These are phyloP conservation scores for Mythimna loreyi DNA, from an alignment of 2,888 invertebrate species.

Conservation along the genomic window DNA sequence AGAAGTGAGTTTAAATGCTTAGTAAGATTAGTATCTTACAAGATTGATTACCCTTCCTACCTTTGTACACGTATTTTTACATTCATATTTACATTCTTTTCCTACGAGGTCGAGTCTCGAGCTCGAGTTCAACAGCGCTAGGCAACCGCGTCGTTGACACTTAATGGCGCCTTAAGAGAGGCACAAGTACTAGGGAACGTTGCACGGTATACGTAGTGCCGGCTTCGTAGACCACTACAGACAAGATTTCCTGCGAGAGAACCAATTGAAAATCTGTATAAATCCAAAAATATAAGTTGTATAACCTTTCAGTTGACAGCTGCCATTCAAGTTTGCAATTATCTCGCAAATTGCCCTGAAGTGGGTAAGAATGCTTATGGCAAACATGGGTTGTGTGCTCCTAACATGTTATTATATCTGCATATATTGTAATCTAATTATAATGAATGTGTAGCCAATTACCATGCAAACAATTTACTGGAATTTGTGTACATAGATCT, in stretches of 20 bases:
- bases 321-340: conserved; percentile 53
- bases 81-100: conserved; percentile 22
- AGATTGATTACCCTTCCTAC: neutral
- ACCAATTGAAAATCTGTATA: conserved; percentile 24
- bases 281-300: conserved; percentile 25
- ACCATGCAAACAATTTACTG: neutral
- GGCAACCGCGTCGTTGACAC: conserved; percentile 46
- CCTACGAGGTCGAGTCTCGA: conserved; percentile 40
- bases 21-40: neutral
- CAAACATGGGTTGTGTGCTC: conserved; percentile 33
- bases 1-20: neutral
- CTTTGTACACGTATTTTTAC: neutral
- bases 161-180: conserved; percentile 49
- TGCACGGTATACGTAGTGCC: conserved; percentile 25
- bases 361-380: conserved; percentile 33
- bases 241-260: conserved; percentile 14
- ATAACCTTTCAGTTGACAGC: conserved; percentile 42
- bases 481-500: neutral
- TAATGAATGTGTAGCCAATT: conserved; percentile 11
- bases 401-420: conserved; percentile 21
- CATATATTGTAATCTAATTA: conserved; percentile 9
- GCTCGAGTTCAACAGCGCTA: conserved; percentile 44
- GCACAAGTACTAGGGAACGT: conserved; percentile 40
- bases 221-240: conserved; percentile 32
- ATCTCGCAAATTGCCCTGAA: conserved; percentile 38